A percentile compares a stretch with the other conserved stretches of the same genome.
phyloP scores from a whole-genome alignment of 35 echinoderm and acorn worm species.

The Heliocidaris erythrogramma region DNA sequence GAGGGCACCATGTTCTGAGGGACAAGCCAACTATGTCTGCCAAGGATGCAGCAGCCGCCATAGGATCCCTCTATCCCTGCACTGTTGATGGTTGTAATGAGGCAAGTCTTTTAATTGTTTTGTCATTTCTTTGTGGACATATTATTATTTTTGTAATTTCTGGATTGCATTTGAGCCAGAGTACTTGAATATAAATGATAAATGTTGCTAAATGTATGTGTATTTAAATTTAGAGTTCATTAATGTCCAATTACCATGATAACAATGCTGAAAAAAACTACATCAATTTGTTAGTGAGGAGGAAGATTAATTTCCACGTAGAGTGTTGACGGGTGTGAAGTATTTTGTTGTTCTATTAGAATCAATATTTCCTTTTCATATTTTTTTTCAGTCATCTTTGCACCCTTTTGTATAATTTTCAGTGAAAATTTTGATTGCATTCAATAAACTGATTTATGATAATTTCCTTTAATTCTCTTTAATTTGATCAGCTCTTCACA shows the following conservation, averaged over 20 bases:
- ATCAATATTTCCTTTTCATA: background rate
- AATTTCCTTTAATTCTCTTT: background rate
- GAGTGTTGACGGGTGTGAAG: background rate
- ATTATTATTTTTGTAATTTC: too few relatives aligned
- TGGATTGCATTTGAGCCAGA: too few relatives aligned
- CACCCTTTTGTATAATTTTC: background rate
- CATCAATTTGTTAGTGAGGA: too few relatives aligned
- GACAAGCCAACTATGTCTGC: conserved; percentile 57
- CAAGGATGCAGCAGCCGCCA: conserved; percentile 82
- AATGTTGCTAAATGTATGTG: too few relatives aligned
- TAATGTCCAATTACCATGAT: too few relatives aligned
- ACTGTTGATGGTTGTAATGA: conserved; percentile 66
- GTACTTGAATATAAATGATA: too few relatives aligned
- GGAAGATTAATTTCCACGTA: too few relatives aligned
- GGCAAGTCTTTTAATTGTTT: conserved; percentile 51
- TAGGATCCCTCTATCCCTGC: conserved; percentile 84
- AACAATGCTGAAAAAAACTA: too few relatives aligned
- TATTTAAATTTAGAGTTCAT: too few relatives aligned
- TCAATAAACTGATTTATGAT: background rate
- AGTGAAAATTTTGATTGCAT: background rate
- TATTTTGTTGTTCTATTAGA: background rate
- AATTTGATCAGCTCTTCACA: conserved; percentile 71
- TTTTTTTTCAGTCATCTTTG: background rate
- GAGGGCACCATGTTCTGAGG: background rate
- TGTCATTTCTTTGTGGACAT: background rate